Conservation (phyloP, 2,113 vertebrate species). For the Ammodytes marinus region DNA sequence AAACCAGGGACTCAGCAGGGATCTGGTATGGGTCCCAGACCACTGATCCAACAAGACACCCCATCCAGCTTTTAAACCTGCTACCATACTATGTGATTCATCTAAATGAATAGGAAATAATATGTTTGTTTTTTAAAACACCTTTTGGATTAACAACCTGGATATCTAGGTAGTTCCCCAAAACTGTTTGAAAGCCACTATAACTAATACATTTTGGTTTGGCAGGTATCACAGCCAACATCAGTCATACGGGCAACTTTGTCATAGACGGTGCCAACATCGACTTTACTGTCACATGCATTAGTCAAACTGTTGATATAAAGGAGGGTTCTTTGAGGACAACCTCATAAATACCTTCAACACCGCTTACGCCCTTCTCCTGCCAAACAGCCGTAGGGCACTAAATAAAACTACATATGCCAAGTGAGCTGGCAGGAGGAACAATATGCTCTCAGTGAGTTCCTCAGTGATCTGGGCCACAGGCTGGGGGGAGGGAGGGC, state of each 20-base stretch:
- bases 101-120: neutral
- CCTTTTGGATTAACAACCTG: slow-evolving; percentile 11
- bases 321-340: slow-evolving; percentile 79
- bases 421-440: slow-evolving; percentile 77
- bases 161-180: slow-evolving; percentile 35
- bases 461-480: slow-evolving; percentile 70
- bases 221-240: slow-evolving; percentile 42
- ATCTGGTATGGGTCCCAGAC: neutral
- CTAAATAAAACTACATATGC: slow-evolving; percentile 74
- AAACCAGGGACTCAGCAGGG: neutral
- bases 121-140: neutral
- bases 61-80: neutral
- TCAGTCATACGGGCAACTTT: slow-evolving; percentile 73
- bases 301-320: slow-evolving; percentile 75
- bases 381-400: slow-evolving; percentile 75
- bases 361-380: slow-evolving; percentile 54
- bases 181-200: slow-evolving; percentile 64
- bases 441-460: slow-evolving; percentile 77
- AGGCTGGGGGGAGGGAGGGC: slow-evolving; percentile 37
- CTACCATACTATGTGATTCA: neutral
- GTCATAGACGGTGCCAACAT: slow-evolving; percentile 67
- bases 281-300: slow-evolving; percentile 67
- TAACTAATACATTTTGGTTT: slow-evolving; percentile 70
- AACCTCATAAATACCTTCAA: slow-evolving; percentile 78
- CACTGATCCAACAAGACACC: neutral